Base-by-base conservation (phyloP, 2,113 vertebrate genomes). In the Paramormyrops kingsleyae region DNA sequence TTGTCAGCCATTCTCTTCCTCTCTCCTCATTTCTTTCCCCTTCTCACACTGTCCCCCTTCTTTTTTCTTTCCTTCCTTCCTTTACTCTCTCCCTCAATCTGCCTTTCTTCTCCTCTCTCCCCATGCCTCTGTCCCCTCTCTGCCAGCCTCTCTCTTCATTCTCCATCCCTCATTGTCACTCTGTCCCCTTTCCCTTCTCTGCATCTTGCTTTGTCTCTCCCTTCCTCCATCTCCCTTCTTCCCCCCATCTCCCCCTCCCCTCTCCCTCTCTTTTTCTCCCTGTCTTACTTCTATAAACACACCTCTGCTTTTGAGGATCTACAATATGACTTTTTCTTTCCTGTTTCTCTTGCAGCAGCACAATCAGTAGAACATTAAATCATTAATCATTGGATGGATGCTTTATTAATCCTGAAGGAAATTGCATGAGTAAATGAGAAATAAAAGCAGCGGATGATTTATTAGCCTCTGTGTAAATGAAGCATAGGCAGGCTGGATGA, bases 191-290 rank as follows among this genome's bases (percentile, higher is more conserved):
- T 39, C 89, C 59, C 7, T 62, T 59, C 56, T 24, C 56, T 24
- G 56, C 21, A 24, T 59, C 59, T 62, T 9, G 59, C 24, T n/a
- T 62, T 27, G 24, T 66, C 62, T 70, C 62, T 31, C 59, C 24
- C n/a, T 66, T n/a, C 31, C 50, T 6, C 35, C 4, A 86, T 91
- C 89, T 35, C 12, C 39, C 83, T 87, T 27, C 88, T 39, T 87
- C 90, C 92, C 87, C 17, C 90, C 77, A 27, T 66, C 83, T 42
- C 47, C 62, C 62, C 52, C 66, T 90, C 92, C 84, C 91, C 90
- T 88, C 74, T 56, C 59, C 59, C 91, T 59, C 95, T 91, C 88
- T 88, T 91, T 90, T 77, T 90, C 88, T 92, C 89, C 70, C 53
- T 10, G 35, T 83, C 21, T 46, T 12, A 88, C 53, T 70, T 39